Evolutionary conservation across 2,888 invertebrate genomes (phyloP).

Genomic region (Lasioglossum oenotherae): DNA sequence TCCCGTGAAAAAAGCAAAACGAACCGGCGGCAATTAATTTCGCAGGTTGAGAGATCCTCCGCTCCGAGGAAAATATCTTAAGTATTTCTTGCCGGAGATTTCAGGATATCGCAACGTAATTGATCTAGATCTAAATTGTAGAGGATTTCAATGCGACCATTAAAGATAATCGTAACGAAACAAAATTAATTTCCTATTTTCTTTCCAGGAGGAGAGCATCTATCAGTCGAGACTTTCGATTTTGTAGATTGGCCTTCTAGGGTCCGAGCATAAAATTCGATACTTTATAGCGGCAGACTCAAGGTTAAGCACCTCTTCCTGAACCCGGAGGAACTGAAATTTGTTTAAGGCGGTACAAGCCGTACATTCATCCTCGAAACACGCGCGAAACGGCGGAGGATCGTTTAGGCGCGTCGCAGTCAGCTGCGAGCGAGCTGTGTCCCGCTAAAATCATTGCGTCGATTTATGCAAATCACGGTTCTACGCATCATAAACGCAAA

Average conservation of each 20-base stretch:
- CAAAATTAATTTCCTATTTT: too few species aligned
- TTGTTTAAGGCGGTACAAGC: not conserved
- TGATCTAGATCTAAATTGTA: not conserved
- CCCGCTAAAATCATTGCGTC: constrained; percentile 15
- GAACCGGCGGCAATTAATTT: not conserved
- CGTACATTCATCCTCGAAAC: not conserved
- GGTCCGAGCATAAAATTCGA: not conserved
- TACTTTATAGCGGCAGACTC: not conserved
- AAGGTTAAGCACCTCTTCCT: not conserved
- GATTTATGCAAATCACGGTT: constrained; percentile 18
- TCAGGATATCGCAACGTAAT: not conserved
- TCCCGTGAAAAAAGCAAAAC: not conserved
- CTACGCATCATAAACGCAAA: constrained; percentile 12
- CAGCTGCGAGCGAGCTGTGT: not conserved
- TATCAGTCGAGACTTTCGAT: not conserved
- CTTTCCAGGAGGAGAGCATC: too few species aligned
- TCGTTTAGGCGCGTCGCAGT: not conserved
- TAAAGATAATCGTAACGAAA: not conserved
- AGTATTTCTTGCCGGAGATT: not conserved
- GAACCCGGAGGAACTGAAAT: not conserved
- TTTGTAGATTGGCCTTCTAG: not conserved
- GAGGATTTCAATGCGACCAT: not conserved
- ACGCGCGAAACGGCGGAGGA: not conserved
- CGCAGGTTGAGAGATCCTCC: not conserved
- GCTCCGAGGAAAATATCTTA: not conserved